Evolutionary conservation across 2,113 vertebrate species (phyloP).

Genomic region (Rattus norvegicus): GRCr8 NC_086019.1:220339501-220340000

Average conservation of each 20-base stretch:
- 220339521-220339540: background rate
- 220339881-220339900: background rate
- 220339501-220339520: background rate
- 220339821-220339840: background rate
- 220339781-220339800: background rate
- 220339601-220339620: background rate
- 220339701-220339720: background rate
- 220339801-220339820: background rate
- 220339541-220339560: background rate
- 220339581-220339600: background rate
- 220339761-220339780: no score
- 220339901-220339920: background rate
- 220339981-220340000: background rate
- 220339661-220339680: background rate
- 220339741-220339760: background rate
- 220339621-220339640: background rate
- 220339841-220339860: background rate
- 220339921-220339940: background rate
- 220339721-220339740: background rate
- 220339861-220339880: background rate
- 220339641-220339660: background rate
- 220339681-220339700: background rate
- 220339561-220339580: background rate
- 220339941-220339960: background rate
- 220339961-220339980: background rate